A percentile compares a stretch with the other conserved stretches of the same genome.
Conservation (phyloP, 2,113 vertebrate genomes). For the Tyrannus savana region DNA sequence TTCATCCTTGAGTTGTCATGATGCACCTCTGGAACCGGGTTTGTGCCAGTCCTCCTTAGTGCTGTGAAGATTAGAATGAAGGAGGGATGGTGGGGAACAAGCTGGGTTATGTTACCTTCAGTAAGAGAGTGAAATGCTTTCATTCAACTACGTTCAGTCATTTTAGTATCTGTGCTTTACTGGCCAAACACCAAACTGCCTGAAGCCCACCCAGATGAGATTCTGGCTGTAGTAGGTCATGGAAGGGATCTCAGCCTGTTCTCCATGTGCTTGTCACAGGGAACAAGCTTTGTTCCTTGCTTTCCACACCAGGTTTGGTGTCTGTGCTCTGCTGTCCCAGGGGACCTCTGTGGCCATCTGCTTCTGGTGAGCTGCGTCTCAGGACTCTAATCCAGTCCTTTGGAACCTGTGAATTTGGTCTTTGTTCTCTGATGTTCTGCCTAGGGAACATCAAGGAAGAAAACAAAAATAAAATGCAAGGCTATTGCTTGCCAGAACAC, state of each 20-base stretch:
- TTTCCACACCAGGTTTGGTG: not conserved
- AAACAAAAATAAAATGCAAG: not conserved
- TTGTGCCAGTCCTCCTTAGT: not conserved
- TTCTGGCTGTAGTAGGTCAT: not conserved
- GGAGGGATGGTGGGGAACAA: not conserved
- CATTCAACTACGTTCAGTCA: not conserved
- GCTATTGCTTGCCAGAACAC: rapidly evolving
- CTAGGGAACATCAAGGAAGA: not conserved
- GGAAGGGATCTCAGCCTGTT: not conserved
- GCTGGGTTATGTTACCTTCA: not conserved
- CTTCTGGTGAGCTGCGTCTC: not conserved
- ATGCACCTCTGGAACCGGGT: not conserved
- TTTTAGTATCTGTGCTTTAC: not conserved
- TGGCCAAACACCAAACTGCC: not conserved
- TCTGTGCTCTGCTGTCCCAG: not conserved
- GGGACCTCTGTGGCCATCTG: slow-evolving; percentile 27
- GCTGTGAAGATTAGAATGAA: not conserved
- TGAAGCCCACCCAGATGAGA: not conserved
- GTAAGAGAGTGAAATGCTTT: not conserved
- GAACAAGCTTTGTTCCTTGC: not conserved
- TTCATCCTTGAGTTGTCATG: not conserved
- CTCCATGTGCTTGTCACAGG: rapidly evolving
- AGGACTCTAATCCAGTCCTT: not conserved
- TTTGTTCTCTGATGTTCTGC: not conserved
- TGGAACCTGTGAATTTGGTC: not conserved